Evolutionary conservation across 2,113 vertebrate species (phyloP).

Genomic region (Corydoras maculifer): DNA sequence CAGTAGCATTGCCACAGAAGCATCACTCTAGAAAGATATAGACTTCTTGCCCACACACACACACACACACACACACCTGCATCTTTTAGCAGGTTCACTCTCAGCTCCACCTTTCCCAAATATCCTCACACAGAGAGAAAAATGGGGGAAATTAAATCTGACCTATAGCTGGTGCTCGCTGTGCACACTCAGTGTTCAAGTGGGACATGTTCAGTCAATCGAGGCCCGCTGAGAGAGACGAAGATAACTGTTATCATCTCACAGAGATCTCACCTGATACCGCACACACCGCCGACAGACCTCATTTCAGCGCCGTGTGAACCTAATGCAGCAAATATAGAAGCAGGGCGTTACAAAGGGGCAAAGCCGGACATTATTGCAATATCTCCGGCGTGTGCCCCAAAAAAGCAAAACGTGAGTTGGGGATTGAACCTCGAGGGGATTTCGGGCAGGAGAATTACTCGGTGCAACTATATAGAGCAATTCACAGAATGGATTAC

Average conservation of each 20-base stretch:
- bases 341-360: no score
- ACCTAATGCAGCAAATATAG: no score
- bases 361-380: no score
- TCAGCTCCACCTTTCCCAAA: background rate
- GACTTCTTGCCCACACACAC: background rate
- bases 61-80: background rate
- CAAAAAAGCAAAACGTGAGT: no score
- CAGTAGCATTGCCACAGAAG: conserved; percentile 8
- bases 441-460: no score
- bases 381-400: no score
- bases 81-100: background rate
- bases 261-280: background rate
- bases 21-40: conserved; percentile 7
- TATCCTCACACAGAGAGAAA: conserved; percentile 10
- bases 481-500: no score
- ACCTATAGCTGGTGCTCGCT: conserved; percentile 10
- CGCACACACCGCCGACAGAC: background rate
- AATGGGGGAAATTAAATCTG: conserved; percentile 1
- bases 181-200: background rate
- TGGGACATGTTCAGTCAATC: conserved; percentile 12
- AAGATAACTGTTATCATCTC: conserved; percentile 16
- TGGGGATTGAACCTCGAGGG: no score
- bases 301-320: background rate
- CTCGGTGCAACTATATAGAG: no score
- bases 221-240: conserved; percentile 18